Conservation (phyloP, 2,113 vertebrate genomes). For the Aldabrachelys gigantea region DNA sequence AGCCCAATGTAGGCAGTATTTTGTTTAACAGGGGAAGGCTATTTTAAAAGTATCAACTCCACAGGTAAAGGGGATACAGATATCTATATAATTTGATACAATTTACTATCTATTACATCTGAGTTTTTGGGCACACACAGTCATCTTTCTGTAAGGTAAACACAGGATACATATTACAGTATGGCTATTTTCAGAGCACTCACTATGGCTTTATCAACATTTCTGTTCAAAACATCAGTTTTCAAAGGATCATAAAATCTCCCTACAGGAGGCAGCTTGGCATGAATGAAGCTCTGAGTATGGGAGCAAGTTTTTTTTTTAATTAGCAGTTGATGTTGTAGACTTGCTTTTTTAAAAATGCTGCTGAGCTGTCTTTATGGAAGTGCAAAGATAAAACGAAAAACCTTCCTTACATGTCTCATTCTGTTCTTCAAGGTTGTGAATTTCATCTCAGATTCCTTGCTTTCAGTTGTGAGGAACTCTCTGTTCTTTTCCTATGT, state of each 20-base stretch:
- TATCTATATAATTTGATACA: neutral
- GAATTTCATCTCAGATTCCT: slow-evolving; percentile 47
- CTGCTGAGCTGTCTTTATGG: neutral
- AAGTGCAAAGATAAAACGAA: neutral
- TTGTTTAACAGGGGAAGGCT: neutral
- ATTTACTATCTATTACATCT: slow-evolving; percentile 17
- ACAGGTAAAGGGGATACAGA: neutral
- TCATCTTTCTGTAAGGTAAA: slow-evolving; percentile 13
- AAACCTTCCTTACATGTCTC: neutral
- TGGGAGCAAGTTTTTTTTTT: neutral
- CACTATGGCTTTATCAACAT: neutral
- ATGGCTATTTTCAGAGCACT: neutral
- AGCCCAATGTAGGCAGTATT: neutral
- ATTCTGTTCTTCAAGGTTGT: slow-evolving; percentile 52
- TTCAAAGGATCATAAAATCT: neutral
- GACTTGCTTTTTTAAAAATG: neutral
- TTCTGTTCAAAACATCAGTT: neutral
- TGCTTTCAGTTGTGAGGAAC: slow-evolving; percentile 60
- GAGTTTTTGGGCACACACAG: neutral
- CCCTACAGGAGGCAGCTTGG: neutral
- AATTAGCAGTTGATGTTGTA: neutral
- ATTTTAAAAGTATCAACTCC: neutral
- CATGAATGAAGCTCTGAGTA: neutral
- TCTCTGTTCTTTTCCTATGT: slow-evolving; percentile 27
- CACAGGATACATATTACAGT: neutral